Percentiles rank a stretch among this genome's conserved stretches.
Conservation (phyloP, 2,113 vertebrate genomes). For the Ibidorhyncha struthersii region DNA sequence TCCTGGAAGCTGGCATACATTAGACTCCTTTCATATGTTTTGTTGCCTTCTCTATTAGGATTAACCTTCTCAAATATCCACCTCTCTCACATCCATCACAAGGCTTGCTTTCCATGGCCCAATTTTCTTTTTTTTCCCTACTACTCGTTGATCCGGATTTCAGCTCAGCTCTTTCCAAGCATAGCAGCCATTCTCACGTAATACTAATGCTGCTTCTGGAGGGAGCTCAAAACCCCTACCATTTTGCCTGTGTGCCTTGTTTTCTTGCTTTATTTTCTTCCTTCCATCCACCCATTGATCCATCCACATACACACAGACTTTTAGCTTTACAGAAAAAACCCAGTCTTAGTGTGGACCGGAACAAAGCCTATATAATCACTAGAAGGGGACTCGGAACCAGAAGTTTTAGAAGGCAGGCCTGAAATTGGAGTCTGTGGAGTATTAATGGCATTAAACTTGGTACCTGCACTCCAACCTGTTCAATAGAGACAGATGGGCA, state of each 20-base stretch:
- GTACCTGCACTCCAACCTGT: neutral
- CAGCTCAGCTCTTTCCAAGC: neutral
- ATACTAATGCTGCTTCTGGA: neutral
- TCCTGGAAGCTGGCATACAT: neutral
- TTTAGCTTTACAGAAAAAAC: neutral
- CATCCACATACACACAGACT: neutral
- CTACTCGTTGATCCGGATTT: neutral
- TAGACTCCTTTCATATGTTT: neutral
- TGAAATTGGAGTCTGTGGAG: neutral
- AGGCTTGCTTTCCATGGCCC: neutral
- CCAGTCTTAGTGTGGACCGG: rapidly evolving
- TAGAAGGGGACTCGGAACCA: neutral
- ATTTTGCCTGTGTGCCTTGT: neutral
- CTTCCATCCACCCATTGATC: neutral
- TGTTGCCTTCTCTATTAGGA: neutral
- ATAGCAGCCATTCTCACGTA: neutral
- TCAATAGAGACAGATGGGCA: neutral
- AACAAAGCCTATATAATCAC: neutral
- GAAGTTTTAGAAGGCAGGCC: neutral
- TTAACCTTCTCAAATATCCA: neutral
- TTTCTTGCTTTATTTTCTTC: neutral
- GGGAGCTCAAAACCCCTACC: neutral
- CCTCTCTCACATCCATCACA: neutral
- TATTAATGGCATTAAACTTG: neutral
- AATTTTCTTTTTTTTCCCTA: neutral